Percentiles rank a stretch among this genome's conserved stretches.
Evolutionary conservation across 2,113 vertebrate genomes (phyloP).

Genomic region (Poicephalus meyeri): DNA sequence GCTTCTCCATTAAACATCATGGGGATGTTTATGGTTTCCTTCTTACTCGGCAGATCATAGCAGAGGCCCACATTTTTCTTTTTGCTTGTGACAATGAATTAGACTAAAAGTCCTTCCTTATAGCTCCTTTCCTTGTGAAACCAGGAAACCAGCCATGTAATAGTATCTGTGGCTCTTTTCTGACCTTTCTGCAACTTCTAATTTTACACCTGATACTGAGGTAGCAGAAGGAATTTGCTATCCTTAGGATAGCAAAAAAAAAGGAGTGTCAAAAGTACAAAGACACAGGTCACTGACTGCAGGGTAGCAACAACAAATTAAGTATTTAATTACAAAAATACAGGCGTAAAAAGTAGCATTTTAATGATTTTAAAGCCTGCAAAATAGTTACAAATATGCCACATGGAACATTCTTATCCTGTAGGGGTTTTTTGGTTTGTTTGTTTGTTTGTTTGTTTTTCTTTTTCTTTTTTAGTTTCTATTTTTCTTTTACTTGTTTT

Average conservation of each 20-base stretch:
- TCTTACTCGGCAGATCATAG: neutral
- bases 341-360: neutral
- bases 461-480: neutral
- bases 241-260: neutral
- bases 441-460: too few species aligned
- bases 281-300: neutral
- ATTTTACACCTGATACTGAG: neutral
- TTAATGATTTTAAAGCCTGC: neutral
- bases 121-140: neutral
- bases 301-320: neutral
- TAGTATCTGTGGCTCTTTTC: neutral
- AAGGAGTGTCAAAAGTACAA: neutral
- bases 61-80: neutral
- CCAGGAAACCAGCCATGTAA: neutral
- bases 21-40: neutral
- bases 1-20: neutral
- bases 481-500: neutral
- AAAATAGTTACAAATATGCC: neutral
- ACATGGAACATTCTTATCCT: neutral
- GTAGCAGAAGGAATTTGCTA: neutral
- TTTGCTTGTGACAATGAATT: neutral
- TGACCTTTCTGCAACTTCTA: neutral
- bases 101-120: neutral
- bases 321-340: neutral
- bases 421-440: neutral